phyloP scores from a whole-genome alignment of 2,888 invertebrate species.

The Anarsia innoxiella region DNA sequence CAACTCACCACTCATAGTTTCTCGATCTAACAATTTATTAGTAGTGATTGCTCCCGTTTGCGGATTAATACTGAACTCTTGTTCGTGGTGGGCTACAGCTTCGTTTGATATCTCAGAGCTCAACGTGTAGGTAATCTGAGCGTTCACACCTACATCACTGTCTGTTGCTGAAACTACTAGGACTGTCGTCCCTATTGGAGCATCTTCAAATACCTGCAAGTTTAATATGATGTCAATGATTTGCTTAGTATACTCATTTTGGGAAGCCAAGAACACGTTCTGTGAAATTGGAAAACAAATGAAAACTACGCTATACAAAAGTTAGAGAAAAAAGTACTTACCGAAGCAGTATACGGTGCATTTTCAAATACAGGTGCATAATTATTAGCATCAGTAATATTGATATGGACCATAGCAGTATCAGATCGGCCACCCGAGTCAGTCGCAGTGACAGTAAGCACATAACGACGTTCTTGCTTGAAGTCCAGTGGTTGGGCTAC shows the following conservation, averaged over 20 bases:
- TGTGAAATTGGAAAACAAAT: too few relatives aligned
- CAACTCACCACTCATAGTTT: constrained; percentile 78
- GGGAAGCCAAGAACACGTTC: too few relatives aligned
- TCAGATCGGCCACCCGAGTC: constrained; percentile 93
- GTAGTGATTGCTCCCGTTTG: constrained; percentile 96
- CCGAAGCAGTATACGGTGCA: constrained; percentile 91
- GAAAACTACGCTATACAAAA: too few relatives aligned
- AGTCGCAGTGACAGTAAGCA: constrained; percentile 89
- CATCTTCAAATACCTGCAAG: constrained; percentile 90
- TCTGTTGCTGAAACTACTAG: constrained; percentile 94
- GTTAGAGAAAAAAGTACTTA: too few relatives aligned
- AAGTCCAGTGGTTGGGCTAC: constrained; percentile 94
- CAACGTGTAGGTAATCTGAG: constrained; percentile 87
- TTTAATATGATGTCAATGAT: too few relatives aligned
- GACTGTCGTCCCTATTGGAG: constrained; percentile 92
- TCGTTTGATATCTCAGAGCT: constrained; percentile 77
- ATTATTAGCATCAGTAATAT: constrained; percentile 96
- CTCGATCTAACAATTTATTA: constrained; percentile 88
- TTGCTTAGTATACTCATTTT: too few relatives aligned
- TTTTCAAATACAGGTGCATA: constrained; percentile 95
- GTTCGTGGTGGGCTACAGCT: constrained; percentile 77
- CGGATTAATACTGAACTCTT: constrained; percentile 90
- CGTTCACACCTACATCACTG: constrained; percentile 96
- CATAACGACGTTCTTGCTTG: constrained; percentile 91
- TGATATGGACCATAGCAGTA: constrained; percentile 92